Conservation (phyloP, 2,113 vertebrate genomes). For the Oxygymnocypris stewartii region DNA sequence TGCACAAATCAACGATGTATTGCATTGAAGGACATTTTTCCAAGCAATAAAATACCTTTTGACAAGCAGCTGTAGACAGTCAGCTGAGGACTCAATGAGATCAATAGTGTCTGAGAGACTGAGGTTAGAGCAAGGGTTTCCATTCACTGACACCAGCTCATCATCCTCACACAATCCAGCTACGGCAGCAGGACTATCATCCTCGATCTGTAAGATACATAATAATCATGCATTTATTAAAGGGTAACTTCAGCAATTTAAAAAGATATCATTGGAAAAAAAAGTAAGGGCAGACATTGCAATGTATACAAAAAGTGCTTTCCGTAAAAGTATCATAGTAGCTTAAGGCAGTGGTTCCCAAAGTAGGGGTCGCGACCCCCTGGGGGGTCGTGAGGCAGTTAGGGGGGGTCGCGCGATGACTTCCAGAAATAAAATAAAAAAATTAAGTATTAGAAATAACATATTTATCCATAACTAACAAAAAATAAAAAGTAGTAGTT, state of each 20-base stretch:
- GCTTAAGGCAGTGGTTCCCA: too few relatives aligned
- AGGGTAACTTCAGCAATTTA: background rate
- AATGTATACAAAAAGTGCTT: too few relatives aligned
- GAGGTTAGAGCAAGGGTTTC: constrained; percentile 83
- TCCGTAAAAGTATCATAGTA: too few relatives aligned
- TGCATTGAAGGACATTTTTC: background rate
- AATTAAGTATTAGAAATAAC: too few relatives aligned
- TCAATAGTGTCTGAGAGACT: constrained; percentile 80
- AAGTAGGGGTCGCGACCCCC: too few relatives aligned
- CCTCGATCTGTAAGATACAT: constrained; percentile 67
- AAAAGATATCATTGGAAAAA: background rate
- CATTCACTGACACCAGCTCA: constrained; percentile 91
- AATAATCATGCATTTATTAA: background rate
- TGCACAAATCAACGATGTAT: background rate
- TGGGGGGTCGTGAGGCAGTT: too few relatives aligned
- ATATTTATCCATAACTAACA: too few relatives aligned
- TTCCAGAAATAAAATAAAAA: too few relatives aligned
- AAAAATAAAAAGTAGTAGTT: too few relatives aligned
- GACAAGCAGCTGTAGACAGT: constrained; percentile 86
- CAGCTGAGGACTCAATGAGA: constrained; percentile 80
- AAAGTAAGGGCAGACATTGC: too few relatives aligned
- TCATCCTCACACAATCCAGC: constrained; percentile 87
- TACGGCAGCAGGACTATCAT: constrained; percentile 79
- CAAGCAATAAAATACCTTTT: constrained; percentile 81
- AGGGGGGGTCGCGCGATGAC: too few relatives aligned